Evolutionary conservation across 2,797 vertebrate species (phyloP), one percentile per base, ranked within the genome.

Genomic region (Arrhamphus sclerolepis): DNA sequence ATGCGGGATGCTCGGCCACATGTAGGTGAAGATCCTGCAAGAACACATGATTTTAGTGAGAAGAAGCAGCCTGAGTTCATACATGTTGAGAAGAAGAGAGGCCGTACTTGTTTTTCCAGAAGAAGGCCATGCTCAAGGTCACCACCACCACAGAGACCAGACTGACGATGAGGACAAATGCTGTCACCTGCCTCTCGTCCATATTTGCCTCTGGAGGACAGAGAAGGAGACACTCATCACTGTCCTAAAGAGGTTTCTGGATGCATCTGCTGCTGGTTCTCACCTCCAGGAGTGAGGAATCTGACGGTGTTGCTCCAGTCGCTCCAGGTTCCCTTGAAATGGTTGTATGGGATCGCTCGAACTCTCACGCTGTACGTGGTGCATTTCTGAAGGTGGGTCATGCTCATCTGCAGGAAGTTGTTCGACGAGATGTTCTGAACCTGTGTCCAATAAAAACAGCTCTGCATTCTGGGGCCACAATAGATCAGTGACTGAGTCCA

Each of bases 1-100:
- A 11, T 89, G 87, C 0, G 92, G 92, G 55, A 93, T 86, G 28
- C 24, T 89, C 3, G 92, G 92, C 82, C 88, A 90, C 43, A 92
- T 60, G 62, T 64, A 81, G 19, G 65, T 64, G 31, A 86, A 75
- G 38, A 93, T 90, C 10, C 92, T 93, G 64, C 58, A 31, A 59
- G 11, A 62, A 4, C 7, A 39, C 14, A 4, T 13, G 4, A n/a
- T n/a, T n/a, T n/a, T n/a, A n/a, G n/a, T n/a, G n/a, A n/a, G 19
- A 5, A 11, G 17, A 44, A 20, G 9, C 8, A 0, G 1, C 2
- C 2, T 11, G 8, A 5, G 29, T 16, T n/a, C 42, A 6, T 2
- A 8, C 19, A 20, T 28, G 6, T 22, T 8, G 6, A n/a, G 6
- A 11, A 5, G 11, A 14, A 20, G 24, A 20, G 10, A 28, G 0